These are phyloP conservation scores for Pemphigus obesinymphae DNA, from an alignment of 1,140 invertebrate genomes.

Conservation along the genomic window DNA sequence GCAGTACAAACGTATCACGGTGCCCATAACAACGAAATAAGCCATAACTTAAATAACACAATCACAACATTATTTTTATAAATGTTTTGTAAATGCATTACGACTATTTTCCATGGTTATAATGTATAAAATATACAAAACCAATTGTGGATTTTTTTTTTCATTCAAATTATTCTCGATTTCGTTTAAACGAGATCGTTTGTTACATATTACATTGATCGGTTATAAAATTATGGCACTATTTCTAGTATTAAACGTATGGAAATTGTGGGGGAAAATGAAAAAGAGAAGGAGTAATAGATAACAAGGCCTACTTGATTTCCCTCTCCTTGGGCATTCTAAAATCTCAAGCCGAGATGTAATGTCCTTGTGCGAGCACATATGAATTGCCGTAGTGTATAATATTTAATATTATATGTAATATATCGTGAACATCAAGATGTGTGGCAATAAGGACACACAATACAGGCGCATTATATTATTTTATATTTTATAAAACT, in stretches of 20 bases:
- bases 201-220: neutral
- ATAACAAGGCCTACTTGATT: constrained; percentile 31
- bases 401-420: neutral
- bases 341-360: constrained; percentile 23
- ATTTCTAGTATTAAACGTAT: neutral
- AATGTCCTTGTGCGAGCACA: constrained; percentile 17
- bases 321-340: neutral
- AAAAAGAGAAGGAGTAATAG: neutral
- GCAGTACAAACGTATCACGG: constrained; percentile 6
- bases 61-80: neutral
- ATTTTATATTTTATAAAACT: constrained; percentile 21
- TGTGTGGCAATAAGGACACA: constrained; percentile 28
- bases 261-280: neutral
- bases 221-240: neutral
- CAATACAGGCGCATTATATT: constrained; percentile 12
- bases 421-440: constrained; percentile 31
- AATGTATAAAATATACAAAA: neutral
- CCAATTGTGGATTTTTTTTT: neutral
- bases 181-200: neutral
- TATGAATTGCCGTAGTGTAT: neutral
- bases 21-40: constrained; percentile 40
- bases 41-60: constrained; percentile 21
- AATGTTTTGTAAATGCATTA: neutral
- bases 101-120: neutral
- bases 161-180: neutral